Conservation (phyloP, 1,140 invertebrate genomes). For the Trichomalopsis sarcophagae region DNA sequence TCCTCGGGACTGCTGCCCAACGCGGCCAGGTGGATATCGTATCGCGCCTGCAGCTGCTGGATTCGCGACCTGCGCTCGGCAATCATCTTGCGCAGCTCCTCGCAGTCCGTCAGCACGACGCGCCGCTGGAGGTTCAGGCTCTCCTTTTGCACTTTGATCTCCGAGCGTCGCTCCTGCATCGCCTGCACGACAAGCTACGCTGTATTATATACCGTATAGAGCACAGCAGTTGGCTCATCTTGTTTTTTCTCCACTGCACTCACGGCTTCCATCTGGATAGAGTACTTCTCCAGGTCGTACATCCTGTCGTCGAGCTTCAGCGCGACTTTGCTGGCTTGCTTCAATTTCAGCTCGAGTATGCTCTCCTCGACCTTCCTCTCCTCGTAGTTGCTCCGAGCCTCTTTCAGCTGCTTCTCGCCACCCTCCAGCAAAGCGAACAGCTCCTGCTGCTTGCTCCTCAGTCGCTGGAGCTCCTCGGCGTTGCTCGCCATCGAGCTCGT, state of each 20-base stretch:
- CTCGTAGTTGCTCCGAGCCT: slow-evolving; percentile 69
- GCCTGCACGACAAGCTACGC: slow-evolving; percentile 69
- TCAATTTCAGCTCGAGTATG: slow-evolving; percentile 77
- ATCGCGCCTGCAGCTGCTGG: slow-evolving; percentile 77
- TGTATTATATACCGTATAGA: too few species aligned
- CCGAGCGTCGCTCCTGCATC: slow-evolving; percentile 79
- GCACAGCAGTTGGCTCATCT: too few species aligned
- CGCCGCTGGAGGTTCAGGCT: slow-evolving; percentile 77
- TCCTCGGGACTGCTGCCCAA: slow-evolving; percentile 75
- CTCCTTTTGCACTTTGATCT: slow-evolving; percentile 78
- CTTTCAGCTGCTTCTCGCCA: slow-evolving; percentile 76
- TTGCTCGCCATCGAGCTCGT: slow-evolving; percentile 61
- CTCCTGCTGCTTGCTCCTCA: slow-evolving; percentile 73
- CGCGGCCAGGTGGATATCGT: slow-evolving; percentile 61
- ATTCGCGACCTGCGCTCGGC: slow-evolving; percentile 76
- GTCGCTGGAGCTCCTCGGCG: slow-evolving; percentile 63
- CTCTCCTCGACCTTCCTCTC: slow-evolving; percentile 79
- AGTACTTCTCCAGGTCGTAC: slow-evolving; percentile 78
- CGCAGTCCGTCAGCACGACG: slow-evolving; percentile 76
- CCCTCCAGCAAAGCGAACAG: slow-evolving; percentile 72
- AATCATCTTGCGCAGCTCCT: slow-evolving; percentile 76
- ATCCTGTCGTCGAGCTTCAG: slow-evolving; percentile 76
- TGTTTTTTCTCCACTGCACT: too few species aligned
- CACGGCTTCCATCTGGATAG: slow-evolving; percentile 76
- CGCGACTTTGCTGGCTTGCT: slow-evolving; percentile 76